Percentiles rank a stretch among this genome's conserved stretches.
These are phyloP conservation scores for Coenonympha arcania DNA, from an alignment of 2,888 invertebrate species.

Conservation along the genomic window DNA sequence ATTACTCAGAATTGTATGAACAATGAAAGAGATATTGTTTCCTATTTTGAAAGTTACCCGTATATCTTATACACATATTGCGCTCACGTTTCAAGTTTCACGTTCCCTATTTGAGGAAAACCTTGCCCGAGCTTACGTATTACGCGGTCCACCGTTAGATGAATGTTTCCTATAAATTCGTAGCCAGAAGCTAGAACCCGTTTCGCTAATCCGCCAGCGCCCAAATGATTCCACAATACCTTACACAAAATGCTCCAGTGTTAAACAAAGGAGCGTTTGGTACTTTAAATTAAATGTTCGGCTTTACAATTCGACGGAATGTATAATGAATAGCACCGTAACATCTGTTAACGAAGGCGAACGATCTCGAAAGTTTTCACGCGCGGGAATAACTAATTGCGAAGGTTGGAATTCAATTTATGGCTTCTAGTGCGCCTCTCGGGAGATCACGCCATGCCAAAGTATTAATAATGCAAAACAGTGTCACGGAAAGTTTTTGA, in stretches of 20 bases:
- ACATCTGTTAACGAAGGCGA: constrained; percentile 75
- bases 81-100: constrained; percentile 34
- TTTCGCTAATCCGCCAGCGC: constrained; percentile 52
- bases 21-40: not conserved
- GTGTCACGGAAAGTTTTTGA: constrained; percentile 74
- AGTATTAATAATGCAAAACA: constrained; percentile 75
- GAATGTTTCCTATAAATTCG: constrained; percentile 49
- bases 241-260: constrained; percentile 53
- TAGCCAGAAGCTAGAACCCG: constrained; percentile 42
- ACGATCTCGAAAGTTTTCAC: constrained; percentile 75
- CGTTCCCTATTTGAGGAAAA: constrained; percentile 30
- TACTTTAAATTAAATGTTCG: constrained; percentile 74
- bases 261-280: constrained; percentile 68
- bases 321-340: constrained; percentile 75
- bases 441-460: constrained; percentile 69
- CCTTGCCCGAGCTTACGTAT: constrained; percentile 56
- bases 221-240: constrained; percentile 55
- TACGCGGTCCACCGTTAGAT: constrained; percentile 46
- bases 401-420: constrained; percentile 75
- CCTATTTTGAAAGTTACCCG: not conserved
- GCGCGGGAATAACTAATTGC: constrained; percentile 75
- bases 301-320: constrained; percentile 74
- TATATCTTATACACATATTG: constrained; percentile 30
- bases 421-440: constrained; percentile 71
- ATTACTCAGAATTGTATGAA: not conserved